Conservation (phyloP, 2,797 vertebrate species). For the Sebastolobus altivelis region DNA sequence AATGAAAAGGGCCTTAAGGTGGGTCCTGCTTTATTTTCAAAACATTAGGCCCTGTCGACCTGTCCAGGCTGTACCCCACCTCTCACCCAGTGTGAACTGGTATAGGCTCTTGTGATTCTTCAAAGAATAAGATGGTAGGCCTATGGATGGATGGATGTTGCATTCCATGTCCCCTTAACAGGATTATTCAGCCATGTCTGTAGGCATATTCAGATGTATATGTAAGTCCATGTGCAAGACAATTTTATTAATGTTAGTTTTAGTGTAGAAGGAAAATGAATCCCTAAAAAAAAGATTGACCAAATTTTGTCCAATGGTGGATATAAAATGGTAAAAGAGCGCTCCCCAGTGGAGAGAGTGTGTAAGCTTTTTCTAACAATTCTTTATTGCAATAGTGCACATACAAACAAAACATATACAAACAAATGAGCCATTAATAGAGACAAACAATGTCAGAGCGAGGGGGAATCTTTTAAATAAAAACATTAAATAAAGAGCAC, state of each 20-base stretch:
- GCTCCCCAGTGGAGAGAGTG: slow-evolving; percentile 6
- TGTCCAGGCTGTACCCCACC: neutral
- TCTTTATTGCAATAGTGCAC: no score
- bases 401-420: no score
- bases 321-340: slow-evolving; percentile 27
- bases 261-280: neutral
- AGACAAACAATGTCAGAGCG: no score
- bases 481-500: no score
- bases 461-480: no score
- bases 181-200: neutral
- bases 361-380: no score
- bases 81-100: neutral
- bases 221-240: neutral
- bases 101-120: neutral
- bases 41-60: no score
- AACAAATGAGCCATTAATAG: no score
- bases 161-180: neutral
- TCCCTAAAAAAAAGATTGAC: neutral
- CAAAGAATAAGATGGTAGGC: no score
- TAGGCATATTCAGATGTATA: neutral
- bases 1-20: no score
- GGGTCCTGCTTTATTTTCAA: no score
- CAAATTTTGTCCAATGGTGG: neutral
- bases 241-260: neutral
- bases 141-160: neutral